Evolutionary conservation across 92 coral and sea anemone genomes (phyloP).

Genomic region (Parazoanthus darwini): DNA sequence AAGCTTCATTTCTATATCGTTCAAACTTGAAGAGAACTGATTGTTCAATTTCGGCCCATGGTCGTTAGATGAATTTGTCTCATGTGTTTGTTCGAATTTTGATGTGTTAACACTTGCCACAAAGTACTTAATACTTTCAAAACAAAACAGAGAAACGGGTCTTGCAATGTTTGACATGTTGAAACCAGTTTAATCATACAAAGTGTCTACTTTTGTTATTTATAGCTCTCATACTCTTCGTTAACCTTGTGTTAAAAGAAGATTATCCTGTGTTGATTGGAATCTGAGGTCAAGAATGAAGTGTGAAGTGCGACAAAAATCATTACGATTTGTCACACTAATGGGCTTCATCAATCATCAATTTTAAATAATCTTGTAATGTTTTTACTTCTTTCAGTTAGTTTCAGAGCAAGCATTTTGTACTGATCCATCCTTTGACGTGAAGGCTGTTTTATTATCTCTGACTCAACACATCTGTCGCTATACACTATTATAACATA

Average conservation of each 20-base stretch:
- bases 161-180: too few relatives aligned
- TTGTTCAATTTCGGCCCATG: too few relatives aligned
- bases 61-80: too few relatives aligned
- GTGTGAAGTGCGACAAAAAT: background rate
- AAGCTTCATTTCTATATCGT: too few relatives aligned
- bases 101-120: too few relatives aligned
- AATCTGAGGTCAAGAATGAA: background rate
- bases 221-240: background rate
- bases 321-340: too few relatives aligned
- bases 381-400: background rate
- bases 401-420: background rate
- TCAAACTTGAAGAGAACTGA: too few relatives aligned
- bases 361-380: too few relatives aligned
- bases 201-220: background rate
- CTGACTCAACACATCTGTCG: too few relatives aligned
- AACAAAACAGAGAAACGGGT: background rate
- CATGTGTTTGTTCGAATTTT: too few relatives aligned
- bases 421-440: background rate
- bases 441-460: background rate
- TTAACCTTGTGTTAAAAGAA: background rate
- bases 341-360: background rate
- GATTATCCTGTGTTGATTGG: background rate
- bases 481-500: too few relatives aligned
- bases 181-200: background rate
- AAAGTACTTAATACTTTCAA: too few relatives aligned